Conservation (phyloP, 1,140 invertebrate species). For the Zaprionus inermis region DNA sequence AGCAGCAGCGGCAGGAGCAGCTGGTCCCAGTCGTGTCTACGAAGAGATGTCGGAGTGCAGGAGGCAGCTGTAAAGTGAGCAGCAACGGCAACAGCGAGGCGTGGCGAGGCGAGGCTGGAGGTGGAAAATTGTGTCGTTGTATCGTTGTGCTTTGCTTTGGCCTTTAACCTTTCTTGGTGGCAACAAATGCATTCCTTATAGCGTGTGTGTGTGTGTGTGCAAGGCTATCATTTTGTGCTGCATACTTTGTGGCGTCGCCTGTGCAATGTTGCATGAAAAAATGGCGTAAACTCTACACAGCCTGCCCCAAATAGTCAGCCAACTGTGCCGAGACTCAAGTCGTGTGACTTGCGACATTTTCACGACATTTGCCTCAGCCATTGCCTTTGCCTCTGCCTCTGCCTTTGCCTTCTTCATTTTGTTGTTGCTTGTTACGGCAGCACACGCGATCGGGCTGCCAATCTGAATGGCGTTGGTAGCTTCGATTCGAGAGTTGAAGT, state of each 20-base stretch:
- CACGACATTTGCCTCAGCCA: conserved; percentile 66
- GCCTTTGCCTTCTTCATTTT: neutral
- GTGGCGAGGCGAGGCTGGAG: too few relatives aligned
- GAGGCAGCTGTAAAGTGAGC: conserved; percentile 63
- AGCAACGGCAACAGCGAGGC: conserved; percentile 14
- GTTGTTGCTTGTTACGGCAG: conserved; percentile 46
- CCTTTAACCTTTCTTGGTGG: conserved; percentile 71
- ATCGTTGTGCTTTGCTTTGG: conserved; percentile 59
- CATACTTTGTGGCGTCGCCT: conserved; percentile 71
- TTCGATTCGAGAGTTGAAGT: conserved; percentile 13
- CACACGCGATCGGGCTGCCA: conserved; percentile 75
- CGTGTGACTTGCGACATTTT: conserved; percentile 73
- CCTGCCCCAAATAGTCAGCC: conserved; percentile 70
- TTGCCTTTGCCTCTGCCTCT: conserved; percentile 17
- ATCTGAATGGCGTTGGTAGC: conserved; percentile 34
- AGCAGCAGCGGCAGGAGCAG: conserved; percentile 25
- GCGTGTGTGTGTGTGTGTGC: conserved; percentile 55
- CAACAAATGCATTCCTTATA: conserved; percentile 26
- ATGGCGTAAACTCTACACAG: conserved; percentile 68
- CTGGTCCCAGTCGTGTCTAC: conserved; percentile 9
- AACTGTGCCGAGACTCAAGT: conserved; percentile 48
- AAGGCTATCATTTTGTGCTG: conserved; percentile 76
- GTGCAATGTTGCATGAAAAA: conserved; percentile 81
- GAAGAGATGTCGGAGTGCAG: neutral
- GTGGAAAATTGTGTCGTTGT: conserved; percentile 69